Percentiles rank a stretch among this genome's conserved stretches.
Conservation (phyloP, 2,797 vertebrate species). For the Buceros bicornis region DNA sequence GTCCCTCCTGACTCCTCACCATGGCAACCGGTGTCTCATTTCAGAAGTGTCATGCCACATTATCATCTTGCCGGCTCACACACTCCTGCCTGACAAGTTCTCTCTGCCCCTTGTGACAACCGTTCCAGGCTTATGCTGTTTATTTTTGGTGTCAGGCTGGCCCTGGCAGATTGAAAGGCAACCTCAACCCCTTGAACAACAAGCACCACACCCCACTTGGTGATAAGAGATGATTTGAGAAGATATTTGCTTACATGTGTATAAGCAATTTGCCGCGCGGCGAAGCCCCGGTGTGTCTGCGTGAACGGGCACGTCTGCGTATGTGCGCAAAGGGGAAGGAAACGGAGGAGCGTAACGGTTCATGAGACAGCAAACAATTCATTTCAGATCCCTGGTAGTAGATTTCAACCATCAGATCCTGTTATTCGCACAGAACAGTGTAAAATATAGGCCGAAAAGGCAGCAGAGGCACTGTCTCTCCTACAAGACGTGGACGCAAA, state of each 20-base stretch:
- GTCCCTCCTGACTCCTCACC: slow-evolving; percentile 93
- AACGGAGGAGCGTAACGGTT: slow-evolving; percentile 30
- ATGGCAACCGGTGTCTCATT: slow-evolving; percentile 99
- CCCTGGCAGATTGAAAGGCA: slow-evolving; percentile 84
- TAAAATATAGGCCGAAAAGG: not conserved
- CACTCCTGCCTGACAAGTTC: slow-evolving; percentile 93
- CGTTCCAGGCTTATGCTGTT: slow-evolving; percentile 82
- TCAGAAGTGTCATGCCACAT: slow-evolving; percentile 99
- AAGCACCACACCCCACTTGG: slow-evolving; percentile 86
- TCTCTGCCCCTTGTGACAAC: slow-evolving; percentile 90
- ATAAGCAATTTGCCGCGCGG: slow-evolving; percentile 84
- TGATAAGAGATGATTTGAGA: slow-evolving; percentile 90
- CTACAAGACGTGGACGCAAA: not conserved
- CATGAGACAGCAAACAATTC: slow-evolving; percentile 66
- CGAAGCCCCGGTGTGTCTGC: slow-evolving; percentile 41
- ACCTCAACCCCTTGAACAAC: slow-evolving; percentile 84
- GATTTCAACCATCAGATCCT: slow-evolving; percentile 80
- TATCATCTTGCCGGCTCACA: slow-evolving; percentile 95
- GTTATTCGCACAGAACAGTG: slow-evolving; percentile 62
- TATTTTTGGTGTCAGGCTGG: slow-evolving; percentile 86
- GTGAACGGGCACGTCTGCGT: not conserved
- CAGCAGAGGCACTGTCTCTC: not conserved
- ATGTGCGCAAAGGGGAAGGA: slow-evolving; percentile 64
- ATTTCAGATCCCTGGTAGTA: slow-evolving; percentile 67
- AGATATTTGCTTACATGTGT: slow-evolving; percentile 90